These are phyloP conservation scores for Sorex fumeus DNA, from an alignment of 2,113 vertebrate genomes.

Conservation along the genomic window DNA sequence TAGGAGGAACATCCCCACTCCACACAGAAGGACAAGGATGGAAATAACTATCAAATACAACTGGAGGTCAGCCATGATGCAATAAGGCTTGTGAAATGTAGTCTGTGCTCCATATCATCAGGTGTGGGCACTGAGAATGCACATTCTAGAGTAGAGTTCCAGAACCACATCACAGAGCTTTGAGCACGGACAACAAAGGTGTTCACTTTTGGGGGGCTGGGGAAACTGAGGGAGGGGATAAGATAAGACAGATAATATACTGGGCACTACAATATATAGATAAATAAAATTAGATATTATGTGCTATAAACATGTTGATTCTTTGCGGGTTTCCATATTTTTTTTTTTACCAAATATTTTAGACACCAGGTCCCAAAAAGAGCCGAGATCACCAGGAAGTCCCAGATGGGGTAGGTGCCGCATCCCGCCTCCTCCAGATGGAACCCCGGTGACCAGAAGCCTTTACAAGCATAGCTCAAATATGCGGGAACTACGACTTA, in stretches of 20 bases:
- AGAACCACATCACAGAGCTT: constrained; percentile 50
- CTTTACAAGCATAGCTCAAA: too few relatives aligned
- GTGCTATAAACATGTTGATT: too few relatives aligned
- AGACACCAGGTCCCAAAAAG: too few relatives aligned
- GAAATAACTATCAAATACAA: neutral
- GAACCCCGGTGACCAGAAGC: too few relatives aligned
- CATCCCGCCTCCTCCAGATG: too few relatives aligned
- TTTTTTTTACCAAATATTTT: too few relatives aligned
- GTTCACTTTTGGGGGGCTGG: neutral
- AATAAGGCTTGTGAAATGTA: neutral
- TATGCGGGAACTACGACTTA: too few relatives aligned
- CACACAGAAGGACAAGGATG: constrained; percentile 13
- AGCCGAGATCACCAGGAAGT: too few relatives aligned
- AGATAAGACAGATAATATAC: neutral
- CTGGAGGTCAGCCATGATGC: neutral
- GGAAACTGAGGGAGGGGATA: neutral
- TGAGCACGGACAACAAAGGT: neutral
- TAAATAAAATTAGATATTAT: too few relatives aligned
- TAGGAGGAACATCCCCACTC: constrained; percentile 25
- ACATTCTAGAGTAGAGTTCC: constrained; percentile 47
- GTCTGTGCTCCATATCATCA: neutral
- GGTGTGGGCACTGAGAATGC: neutral
- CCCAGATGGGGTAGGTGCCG: too few relatives aligned
- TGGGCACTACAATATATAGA: too few relatives aligned
- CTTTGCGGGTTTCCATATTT: too few relatives aligned